A percentile compares a stretch with the other conserved stretches of the same genome.
Evolutionary conservation across 2,113 vertebrate genomes (phyloP).

Genomic region (Acanthisitta chloris): DNA sequence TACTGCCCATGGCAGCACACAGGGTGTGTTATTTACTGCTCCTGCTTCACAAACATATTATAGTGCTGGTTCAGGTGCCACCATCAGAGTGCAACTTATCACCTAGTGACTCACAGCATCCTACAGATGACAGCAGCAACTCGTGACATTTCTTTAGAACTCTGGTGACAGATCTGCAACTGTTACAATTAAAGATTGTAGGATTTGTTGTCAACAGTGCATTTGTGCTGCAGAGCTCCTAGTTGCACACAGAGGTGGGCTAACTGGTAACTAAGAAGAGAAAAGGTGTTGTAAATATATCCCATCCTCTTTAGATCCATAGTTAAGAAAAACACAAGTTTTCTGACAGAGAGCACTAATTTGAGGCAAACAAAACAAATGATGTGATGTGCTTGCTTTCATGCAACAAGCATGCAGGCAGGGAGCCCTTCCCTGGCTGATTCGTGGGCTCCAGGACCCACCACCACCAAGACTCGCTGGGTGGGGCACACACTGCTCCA

Average conservation of each 20-base stretch:
- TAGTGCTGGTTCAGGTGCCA: constrained; percentile 43
- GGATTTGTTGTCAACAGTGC: not conserved
- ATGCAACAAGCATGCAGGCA: not conserved
- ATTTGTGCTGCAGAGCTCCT: not conserved
- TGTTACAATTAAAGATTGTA: constrained; percentile 18
- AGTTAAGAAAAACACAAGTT: not conserved
- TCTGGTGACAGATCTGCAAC: not conserved
- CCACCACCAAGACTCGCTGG: not conserved
- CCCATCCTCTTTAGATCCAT: not conserved
- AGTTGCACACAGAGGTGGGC: not conserved
- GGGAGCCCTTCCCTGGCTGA: not conserved
- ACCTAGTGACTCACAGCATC: constrained; percentile 37
- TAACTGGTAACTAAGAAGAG: not conserved
- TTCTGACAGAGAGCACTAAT: not conserved
- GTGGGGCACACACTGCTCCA: not conserved
- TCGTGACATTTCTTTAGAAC: not conserved
- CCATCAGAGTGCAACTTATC: constrained; percentile 48
- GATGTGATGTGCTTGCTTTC: not conserved
- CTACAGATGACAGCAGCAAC: not conserved
- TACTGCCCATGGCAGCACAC: not conserved
- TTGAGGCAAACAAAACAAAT: not conserved
- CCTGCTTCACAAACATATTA: not conserved
- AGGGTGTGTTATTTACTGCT: constrained; percentile 46
- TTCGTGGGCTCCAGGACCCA: not conserved
- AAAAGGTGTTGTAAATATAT: not conserved